phyloP scores from a whole-genome alignment of 2,797 vertebrate species.

The Manis crassicaudata region DNA sequence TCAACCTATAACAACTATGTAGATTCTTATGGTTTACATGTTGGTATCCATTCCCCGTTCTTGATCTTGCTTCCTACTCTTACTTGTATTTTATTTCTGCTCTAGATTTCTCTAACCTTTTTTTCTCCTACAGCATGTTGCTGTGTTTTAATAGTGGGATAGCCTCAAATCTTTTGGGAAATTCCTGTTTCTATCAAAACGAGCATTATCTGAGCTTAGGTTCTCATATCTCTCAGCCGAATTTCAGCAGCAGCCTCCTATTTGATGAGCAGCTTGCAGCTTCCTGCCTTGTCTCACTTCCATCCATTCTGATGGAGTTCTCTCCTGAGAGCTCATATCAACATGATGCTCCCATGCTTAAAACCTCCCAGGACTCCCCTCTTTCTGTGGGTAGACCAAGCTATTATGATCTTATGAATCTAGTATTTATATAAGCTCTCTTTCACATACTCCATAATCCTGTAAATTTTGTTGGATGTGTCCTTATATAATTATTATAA shows the following conservation, averaged over 20 bases:
- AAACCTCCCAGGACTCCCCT: not conserved
- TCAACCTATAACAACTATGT: not conserved
- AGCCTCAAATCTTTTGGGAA: not conserved
- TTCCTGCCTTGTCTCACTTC: not conserved
- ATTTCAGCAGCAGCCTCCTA: not conserved
- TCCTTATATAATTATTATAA: not conserved
- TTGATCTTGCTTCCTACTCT: constrained; percentile 6
- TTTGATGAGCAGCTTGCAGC: not conserved
- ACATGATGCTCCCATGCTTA: not conserved
- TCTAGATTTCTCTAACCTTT: not conserved
- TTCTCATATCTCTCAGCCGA: not conserved
- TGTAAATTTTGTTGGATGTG: not conserved
- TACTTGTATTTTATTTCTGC: constrained; percentile 8
- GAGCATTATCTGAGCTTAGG: not conserved
- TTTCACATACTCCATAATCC: not conserved
- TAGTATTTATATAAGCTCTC: not conserved
- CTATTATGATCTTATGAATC: not conserved
- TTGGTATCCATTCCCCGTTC: not conserved
- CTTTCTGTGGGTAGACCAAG: not conserved
- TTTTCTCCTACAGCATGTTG: not conserved
- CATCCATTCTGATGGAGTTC: not conserved
- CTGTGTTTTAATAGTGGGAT: not conserved
- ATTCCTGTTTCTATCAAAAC: not conserved
- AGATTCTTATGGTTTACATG: not conserved
- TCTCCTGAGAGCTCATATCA: not conserved